Percentiles rank a stretch among this genome's conserved stretches.
Evolutionary conservation across 92 coral and sea anemone species (phyloP).

Genomic region (Isaurus tuberculatus): DNA sequence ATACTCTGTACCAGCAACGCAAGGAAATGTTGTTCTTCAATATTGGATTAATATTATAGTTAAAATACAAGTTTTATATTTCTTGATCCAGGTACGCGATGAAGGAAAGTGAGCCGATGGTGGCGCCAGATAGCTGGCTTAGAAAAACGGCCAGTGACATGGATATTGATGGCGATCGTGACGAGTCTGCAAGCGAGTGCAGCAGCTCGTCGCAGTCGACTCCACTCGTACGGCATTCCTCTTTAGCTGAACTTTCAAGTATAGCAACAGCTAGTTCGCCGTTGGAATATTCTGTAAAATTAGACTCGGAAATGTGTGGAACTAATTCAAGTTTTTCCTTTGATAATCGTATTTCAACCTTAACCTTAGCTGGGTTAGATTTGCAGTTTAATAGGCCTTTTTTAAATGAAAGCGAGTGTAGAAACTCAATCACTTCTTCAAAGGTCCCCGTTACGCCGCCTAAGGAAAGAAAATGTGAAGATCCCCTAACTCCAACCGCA

Average conservation of each 20-base stretch:
- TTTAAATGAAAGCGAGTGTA: background rate
- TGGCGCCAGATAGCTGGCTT: constrained; percentile 61
- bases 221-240: constrained; percentile 75
- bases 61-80: background rate
- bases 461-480: constrained; percentile 65
- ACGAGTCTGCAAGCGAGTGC: constrained; percentile 37
- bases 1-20: background rate
- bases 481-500: constrained; percentile 97
- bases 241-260: constrained; percentile 88
- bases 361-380: constrained; percentile 8
- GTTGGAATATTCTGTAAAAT: constrained; percentile 46
- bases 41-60: background rate
- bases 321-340: constrained; percentile 35
- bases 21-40: background rate
- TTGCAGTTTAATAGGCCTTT: background rate
- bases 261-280: constrained; percentile 77
- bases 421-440: constrained; percentile 1
- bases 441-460: constrained; percentile 86
- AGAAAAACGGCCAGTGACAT: constrained; percentile 30
- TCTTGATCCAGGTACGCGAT: constrained; percentile 19
- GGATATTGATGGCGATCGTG: constrained; percentile 26
- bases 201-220: constrained; percentile 58
- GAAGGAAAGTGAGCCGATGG: constrained; percentile 45
- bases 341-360: constrained; percentile 11
- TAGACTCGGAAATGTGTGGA: constrained; percentile 29